Conservation (phyloP, 2,113 vertebrate species). For the Pachycephala philippinensis region DNA sequence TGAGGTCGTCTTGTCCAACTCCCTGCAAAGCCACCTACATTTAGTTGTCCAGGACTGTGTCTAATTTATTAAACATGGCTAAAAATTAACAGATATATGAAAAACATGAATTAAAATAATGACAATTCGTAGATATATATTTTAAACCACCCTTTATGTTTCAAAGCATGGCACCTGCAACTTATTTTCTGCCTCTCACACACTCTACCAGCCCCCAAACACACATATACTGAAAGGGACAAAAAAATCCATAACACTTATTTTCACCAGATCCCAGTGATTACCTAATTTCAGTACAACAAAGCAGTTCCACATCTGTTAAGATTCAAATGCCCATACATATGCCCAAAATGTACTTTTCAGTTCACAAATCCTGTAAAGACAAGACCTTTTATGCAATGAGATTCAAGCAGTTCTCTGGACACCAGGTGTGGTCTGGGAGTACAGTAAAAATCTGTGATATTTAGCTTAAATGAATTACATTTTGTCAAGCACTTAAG, state of each 20-base stretch:
- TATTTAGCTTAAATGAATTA: neutral
- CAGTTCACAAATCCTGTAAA: neutral
- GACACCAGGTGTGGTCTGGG: neutral
- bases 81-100: neutral
- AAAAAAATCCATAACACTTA: neutral
- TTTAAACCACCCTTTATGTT: neutral
- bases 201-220: neutral
- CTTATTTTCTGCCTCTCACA: neutral
- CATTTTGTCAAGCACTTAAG: neutral
- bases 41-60: neutral
- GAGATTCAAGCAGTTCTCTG: neutral
- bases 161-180: neutral
- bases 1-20: neutral
- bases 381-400: neutral
- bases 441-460: neutral
- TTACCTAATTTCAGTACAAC: neutral
- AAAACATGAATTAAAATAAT: neutral
- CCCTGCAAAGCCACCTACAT: neutral
- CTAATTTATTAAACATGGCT: neutral
- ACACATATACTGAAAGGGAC: neutral
- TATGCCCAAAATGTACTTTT: neutral
- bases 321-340: neutral
- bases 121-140: neutral
- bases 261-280: neutral
- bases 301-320: neutral